A percentile compares a stretch with the other conserved stretches of the same genome.
Conservation (phyloP, 2,888 invertebrate genomes). For the Cylindroiulus punctatus region DNA sequence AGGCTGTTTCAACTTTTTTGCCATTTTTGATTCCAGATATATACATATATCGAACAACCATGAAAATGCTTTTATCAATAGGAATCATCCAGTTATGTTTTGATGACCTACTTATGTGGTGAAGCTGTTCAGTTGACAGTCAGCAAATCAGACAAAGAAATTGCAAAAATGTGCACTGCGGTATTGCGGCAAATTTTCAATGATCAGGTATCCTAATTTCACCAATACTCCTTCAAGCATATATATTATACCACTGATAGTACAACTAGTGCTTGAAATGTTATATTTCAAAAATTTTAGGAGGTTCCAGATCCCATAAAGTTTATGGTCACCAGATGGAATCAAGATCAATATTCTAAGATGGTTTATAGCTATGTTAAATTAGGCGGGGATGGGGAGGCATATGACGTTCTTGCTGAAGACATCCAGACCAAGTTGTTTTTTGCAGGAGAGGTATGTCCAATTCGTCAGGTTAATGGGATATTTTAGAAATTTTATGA, state of each 20-base stretch:
- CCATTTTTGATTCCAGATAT: no score
- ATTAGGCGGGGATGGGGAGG: conserved; percentile 64
- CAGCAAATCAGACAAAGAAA: conserved; percentile 64
- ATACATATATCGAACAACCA: neutral
- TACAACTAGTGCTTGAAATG: neutral
- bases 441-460: conserved; percentile 68
- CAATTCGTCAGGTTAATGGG: no score
- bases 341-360: conserved; percentile 63
- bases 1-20: neutral
- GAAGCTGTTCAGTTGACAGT: conserved; percentile 65
- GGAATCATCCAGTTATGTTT: conserved; percentile 60
- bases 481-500: no score
- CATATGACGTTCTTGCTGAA: conserved; percentile 66
- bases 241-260: no score
- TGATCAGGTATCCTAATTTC: conserved; percentile 63
- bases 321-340: conserved; percentile 67
- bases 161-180: conserved; percentile 65
- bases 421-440: conserved; percentile 65
- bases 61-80: neutral
- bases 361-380: conserved; percentile 68
- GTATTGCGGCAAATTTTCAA: conserved; percentile 66
- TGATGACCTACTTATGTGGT: conserved; percentile 67
- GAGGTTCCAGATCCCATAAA: conserved; percentile 65
- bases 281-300: conserved; percentile 60
- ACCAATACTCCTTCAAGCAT: neutral